A percentile compares a stretch with the other conserved stretches of the same genome.
phyloP scores from a whole-genome alignment of 2,888 invertebrate genomes.

The Eristalis intricaria region DNA sequence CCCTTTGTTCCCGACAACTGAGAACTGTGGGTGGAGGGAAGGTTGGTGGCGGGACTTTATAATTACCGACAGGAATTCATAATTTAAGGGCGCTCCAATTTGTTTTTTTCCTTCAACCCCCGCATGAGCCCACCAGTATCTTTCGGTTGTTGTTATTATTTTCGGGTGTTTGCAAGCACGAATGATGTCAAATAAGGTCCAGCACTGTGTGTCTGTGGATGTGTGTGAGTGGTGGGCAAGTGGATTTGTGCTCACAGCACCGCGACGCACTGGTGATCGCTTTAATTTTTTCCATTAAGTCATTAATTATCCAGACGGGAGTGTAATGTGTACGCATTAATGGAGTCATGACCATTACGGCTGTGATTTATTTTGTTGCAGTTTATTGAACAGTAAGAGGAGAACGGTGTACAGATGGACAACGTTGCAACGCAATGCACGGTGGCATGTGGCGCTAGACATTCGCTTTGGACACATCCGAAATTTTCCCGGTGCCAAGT shows the following conservation, averaged over 20 bases:
- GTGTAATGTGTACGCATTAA: conserved; percentile 67
- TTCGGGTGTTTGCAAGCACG: not conserved
- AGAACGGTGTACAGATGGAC: not conserved
- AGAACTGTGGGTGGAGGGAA: not conserved
- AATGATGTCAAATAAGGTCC: conserved; percentile 2
- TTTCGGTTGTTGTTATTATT: conserved; percentile 7
- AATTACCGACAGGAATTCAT: conserved; percentile 52
- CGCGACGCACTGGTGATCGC: conserved; percentile 34
- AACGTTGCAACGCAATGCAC: not conserved
- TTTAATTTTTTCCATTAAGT: conserved; percentile 71
- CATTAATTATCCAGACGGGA: conserved; percentile 68
- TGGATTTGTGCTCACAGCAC: conserved; percentile 24
- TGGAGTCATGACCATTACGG: conserved; percentile 71
- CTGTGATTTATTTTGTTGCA: conserved; percentile 71
- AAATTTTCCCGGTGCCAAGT: conserved; percentile 26
- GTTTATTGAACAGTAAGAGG: conserved; percentile 69
- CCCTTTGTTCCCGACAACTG: not conserved
- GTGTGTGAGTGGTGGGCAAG: not conserved
- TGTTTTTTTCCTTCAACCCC: conserved; percentile 12
- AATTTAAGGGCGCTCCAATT: conserved; percentile 45
- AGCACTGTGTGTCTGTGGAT: not conserved
- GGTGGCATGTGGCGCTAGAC: conserved; percentile 11
- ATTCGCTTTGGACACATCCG: conserved; percentile 19
- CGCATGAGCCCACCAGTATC: conserved; percentile 4
- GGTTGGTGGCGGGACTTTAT: conserved; percentile 6